These are phyloP conservation scores for Pammene aurita DNA, from an alignment of 2,888 invertebrate genomes.

Conservation along the genomic window DNA sequence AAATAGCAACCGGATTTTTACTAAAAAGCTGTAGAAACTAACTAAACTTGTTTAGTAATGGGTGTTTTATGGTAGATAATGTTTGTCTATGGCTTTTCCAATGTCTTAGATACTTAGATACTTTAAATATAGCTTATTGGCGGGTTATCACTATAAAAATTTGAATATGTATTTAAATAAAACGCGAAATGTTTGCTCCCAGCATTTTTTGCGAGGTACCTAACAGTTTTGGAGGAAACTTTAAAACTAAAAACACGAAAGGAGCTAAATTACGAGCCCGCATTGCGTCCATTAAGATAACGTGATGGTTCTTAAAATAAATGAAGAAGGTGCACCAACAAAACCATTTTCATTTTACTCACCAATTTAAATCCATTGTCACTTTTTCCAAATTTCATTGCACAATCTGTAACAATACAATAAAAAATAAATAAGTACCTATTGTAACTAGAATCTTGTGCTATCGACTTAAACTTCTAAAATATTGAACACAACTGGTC, in stretches of 20 bases:
- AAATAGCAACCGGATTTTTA: constrained; percentile 39
- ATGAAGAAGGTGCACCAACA: not conserved
- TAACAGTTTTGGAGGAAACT: constrained; percentile 3
- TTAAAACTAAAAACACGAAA: constrained; percentile 13
- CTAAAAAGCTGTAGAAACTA: constrained; percentile 23
- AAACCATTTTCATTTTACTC: constrained; percentile 14
- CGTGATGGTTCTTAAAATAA: constrained; percentile 6
- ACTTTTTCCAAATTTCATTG: not conserved
- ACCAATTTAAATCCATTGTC: constrained; percentile 20
- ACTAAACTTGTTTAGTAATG: constrained; percentile 27
- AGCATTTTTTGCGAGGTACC: constrained; percentile 18
- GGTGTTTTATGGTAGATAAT: constrained; percentile 25
- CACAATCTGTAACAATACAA: constrained; percentile 32
- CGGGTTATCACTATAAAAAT: not conserved
- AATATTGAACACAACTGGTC: no score
- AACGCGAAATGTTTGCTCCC: not conserved
- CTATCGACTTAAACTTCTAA: not conserved
- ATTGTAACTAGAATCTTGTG: not conserved
- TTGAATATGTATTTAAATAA: constrained; percentile 6
- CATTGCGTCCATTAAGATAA: constrained; percentile 37
- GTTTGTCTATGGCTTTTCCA: constrained; percentile 20
- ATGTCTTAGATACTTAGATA: constrained; percentile 18
- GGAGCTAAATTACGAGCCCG: constrained; percentile 28
- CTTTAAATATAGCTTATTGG: constrained; percentile 1
- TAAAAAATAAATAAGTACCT: not conserved